Conservation (phyloP, 2,797 vertebrate genomes). For the Pogoniulus pusillus region DNA sequence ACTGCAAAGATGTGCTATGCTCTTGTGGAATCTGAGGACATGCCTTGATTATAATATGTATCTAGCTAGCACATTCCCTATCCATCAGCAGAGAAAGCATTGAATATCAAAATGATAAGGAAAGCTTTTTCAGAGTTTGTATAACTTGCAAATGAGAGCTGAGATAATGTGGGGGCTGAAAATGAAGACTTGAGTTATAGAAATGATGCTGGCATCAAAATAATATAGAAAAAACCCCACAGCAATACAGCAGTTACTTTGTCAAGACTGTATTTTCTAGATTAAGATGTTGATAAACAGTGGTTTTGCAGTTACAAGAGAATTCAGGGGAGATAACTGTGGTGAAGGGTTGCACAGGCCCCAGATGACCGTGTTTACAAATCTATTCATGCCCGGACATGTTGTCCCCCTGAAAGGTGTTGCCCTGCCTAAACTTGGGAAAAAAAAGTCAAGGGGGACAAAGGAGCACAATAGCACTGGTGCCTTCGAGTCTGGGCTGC, state of each 20-base stretch:
- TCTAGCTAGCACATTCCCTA: background rate
- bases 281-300: conserved; percentile 55
- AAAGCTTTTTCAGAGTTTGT: background rate
- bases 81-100: background rate
- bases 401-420: no score
- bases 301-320: conserved; percentile 29
- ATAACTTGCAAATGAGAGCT: background rate
- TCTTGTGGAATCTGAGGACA: background rate
- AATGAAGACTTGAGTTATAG: background rate
- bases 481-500: no score
- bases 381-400: no score
- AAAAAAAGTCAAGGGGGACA: no score
- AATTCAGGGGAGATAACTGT: conserved; percentile 58
- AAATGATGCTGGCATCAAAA: background rate
- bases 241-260: background rate
- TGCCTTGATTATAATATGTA: background rate
- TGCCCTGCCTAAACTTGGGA: no score
- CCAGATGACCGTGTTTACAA: no score
- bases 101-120: background rate
- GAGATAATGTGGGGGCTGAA: background rate
- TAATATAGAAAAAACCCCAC: background rate
- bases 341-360: no score
- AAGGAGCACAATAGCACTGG: no score
- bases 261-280: background rate
- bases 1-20: background rate